phyloP scores from a whole-genome alignment of 2,113 vertebrate genomes.

The Cyrtonyx montezumae region DNA sequence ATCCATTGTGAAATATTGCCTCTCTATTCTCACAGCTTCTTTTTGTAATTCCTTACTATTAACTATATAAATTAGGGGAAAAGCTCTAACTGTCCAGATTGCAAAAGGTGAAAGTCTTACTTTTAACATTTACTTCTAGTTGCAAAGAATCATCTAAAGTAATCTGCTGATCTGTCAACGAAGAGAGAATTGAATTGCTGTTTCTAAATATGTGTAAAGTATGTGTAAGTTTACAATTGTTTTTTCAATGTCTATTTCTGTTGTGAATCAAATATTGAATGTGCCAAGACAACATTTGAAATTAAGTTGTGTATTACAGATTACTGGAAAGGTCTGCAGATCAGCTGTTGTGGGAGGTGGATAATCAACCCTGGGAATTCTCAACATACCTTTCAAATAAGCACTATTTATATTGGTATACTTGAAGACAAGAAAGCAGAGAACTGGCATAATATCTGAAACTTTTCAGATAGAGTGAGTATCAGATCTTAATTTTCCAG shows the following conservation, averaged over 20 bases:
- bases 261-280: not conserved
- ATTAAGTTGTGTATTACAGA: not conserved
- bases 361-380: not conserved
- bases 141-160: not conserved
- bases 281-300: not conserved
- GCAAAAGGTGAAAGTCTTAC: not conserved
- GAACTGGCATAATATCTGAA: not conserved
- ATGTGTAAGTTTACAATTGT: not conserved
- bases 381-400: not conserved
- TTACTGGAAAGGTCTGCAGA: not conserved
- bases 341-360: not conserved
- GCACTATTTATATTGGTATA: not conserved
- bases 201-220: not conserved
- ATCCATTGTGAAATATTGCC: not conserved
- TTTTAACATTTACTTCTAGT: not conserved
- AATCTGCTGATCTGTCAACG: not conserved
- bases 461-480: not conserved
- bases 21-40: not conserved
- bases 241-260: not conserved
- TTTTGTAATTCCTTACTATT: not conserved
- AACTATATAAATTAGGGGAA: not conserved
- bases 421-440: not conserved
- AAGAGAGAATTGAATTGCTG: not conserved
- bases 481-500: not conserved
- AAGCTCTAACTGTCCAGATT: not conserved